Percentiles rank a stretch among this genome's conserved stretches.
phyloP scores from a whole-genome alignment of 2,113 vertebrate genomes.

The Xiphorhynchus elegans region DNA sequence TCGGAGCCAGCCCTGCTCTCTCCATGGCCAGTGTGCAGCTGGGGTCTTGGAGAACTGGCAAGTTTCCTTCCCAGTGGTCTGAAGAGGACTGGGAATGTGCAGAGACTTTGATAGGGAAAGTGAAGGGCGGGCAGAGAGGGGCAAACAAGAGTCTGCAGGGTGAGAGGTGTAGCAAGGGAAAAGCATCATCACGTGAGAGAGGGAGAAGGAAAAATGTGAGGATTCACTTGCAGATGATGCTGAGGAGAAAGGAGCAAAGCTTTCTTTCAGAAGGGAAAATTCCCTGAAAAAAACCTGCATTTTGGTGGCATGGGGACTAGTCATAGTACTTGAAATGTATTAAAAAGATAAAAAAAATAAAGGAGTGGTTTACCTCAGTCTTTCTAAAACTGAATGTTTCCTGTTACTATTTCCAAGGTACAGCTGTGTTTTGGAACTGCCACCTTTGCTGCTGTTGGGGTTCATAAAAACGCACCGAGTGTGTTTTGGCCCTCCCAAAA shows the following conservation, averaged over 20 bases:
- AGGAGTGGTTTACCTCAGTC: background rate
- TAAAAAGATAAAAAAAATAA: background rate
- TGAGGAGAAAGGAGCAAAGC: background rate
- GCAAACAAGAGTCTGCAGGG: background rate
- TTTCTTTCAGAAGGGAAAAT: background rate
- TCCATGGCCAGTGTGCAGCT: background rate
- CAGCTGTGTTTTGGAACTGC: background rate
- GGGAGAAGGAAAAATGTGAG: background rate
- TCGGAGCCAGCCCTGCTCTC: rapidly evolving
- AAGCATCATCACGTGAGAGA: rapidly evolving
- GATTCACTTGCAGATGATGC: background rate
- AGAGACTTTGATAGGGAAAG: background rate
- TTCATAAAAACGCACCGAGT: background rate
- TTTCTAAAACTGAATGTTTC: background rate
- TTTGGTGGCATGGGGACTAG: background rate
- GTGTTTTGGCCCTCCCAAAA: background rate
- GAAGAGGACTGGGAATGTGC: background rate
- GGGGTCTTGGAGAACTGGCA: background rate
- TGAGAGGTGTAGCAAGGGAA: background rate
- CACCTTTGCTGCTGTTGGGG: background rate
- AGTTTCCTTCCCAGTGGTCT: background rate
- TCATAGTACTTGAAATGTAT: background rate
- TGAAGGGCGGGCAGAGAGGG: background rate
- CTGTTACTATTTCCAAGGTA: background rate
- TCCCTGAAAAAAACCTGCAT: background rate